These are phyloP conservation scores for Labeo catla DNA, from an alignment of 2,113 vertebrate species.

Conservation along the genomic window DNA sequence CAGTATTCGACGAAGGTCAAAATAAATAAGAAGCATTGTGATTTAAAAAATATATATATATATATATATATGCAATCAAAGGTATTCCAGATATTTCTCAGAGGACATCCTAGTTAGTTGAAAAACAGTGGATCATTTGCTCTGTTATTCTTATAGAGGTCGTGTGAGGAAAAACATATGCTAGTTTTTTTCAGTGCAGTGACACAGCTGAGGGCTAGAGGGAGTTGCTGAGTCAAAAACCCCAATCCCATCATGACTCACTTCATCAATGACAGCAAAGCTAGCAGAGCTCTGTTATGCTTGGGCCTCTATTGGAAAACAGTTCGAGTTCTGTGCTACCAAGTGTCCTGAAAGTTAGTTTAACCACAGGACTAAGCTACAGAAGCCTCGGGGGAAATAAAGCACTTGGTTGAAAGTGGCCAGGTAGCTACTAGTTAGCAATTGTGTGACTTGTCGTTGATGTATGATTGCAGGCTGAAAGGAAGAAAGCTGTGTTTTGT, in stretches of 20 bases:
- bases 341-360: slow-evolving; percentile 4
- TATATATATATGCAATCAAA: neutral
- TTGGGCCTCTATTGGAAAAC: slow-evolving; percentile 25
- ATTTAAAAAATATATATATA: neutral
- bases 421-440: slow-evolving; percentile 14
- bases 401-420: neutral
- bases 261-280: slow-evolving; percentile 30
- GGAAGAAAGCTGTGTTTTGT: slow-evolving; percentile 13
- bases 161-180: neutral
- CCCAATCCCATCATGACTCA: slow-evolving; percentile 6
- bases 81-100: neutral
- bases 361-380: neutral
- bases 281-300: slow-evolving; percentile 14
- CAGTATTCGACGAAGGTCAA: neutral
- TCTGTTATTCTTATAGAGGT: neutral
- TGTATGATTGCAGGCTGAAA: slow-evolving; percentile 3
- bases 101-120: neutral
- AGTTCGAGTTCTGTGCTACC: neutral
- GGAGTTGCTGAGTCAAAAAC: slow-evolving; percentile 17
- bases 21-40: neutral
- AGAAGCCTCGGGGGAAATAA: slow-evolving; percentile 16
- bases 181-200: neutral
- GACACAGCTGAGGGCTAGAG: neutral
- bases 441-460: slow-evolving; percentile 16
- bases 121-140: neutral